Percentiles rank a stretch among this genome's conserved stretches.
Evolutionary conservation across 2,113 vertebrate species (phyloP).

Genomic region (Rhea americana): DNA sequence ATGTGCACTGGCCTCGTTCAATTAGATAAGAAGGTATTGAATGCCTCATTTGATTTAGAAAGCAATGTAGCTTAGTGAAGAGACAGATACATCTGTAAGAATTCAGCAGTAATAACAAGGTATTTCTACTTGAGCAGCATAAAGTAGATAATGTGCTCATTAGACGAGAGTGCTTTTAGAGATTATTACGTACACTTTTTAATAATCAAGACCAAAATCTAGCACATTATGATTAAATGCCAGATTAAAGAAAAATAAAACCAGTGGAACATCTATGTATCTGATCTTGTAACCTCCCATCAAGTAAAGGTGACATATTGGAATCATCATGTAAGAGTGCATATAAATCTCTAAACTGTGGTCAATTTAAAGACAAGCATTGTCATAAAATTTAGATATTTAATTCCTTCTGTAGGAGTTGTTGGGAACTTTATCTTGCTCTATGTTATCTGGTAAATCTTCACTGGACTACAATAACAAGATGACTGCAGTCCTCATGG

Average conservation of each 20-base stretch:
- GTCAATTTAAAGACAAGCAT: neutral
- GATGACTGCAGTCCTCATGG: neutral
- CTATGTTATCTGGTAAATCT: neutral
- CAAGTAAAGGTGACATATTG: neutral
- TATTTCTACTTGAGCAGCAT: neutral
- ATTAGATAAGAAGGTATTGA: neutral
- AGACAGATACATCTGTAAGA: neutral
- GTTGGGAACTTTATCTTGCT: neutral
- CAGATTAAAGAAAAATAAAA: neutral
- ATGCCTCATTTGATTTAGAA: conserved; percentile 14
- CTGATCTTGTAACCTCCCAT: neutral
- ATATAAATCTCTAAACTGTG: neutral
- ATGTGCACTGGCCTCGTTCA: neutral
- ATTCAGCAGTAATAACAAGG: neutral
- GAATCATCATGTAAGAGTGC: neutral
- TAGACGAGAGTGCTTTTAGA: neutral
- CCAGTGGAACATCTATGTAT: neutral
- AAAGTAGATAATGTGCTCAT: neutral
- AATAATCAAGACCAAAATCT: neutral
- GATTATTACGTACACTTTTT: neutral
- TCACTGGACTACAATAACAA: neutral
- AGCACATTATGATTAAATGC: neutral
- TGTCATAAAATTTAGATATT: no score
- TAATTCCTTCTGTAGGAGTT: neutral
- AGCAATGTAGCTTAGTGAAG: neutral